Evolutionary conservation across 2,113 vertebrate genomes (phyloP).

Genomic region (Elephantulus edwardii): DNA sequence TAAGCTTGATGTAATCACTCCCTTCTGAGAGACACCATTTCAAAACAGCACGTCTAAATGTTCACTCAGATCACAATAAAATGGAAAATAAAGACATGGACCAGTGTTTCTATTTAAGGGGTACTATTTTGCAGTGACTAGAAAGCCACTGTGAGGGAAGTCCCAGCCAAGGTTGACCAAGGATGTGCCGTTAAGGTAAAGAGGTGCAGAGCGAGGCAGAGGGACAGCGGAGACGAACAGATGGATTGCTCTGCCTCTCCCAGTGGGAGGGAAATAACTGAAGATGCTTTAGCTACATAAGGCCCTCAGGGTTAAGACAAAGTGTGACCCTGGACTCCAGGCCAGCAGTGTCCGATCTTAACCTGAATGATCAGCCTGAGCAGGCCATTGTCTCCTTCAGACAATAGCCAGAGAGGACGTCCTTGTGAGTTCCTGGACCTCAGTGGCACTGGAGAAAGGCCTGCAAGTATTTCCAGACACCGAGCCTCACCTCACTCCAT

Average conservation of each 20-base stretch:
- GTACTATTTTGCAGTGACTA: conserved; percentile 13
- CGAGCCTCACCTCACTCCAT: neutral
- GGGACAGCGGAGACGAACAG: neutral
- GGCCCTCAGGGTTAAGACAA: neutral
- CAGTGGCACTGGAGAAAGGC: neutral
- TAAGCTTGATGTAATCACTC: neutral
- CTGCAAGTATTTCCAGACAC: neutral
- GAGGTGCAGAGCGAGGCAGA: conserved; percentile 49
- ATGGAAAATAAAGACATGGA: too few relatives aligned
- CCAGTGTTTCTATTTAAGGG: neutral
- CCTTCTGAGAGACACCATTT: conserved; percentile 13
- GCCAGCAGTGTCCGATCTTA: neutral
- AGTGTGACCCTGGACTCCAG: neutral
- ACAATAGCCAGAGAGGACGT: neutral
- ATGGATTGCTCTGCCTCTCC: conserved; percentile 25
- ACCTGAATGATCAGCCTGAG: neutral
- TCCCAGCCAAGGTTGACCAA: conserved; percentile 43
- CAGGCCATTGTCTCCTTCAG: neutral
- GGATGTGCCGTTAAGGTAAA: conserved; percentile 74
- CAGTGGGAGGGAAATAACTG: neutral
- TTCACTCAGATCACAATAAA: too few relatives aligned
- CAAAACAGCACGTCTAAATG: neutral
- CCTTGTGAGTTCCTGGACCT: neutral
- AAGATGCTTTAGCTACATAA: conserved; percentile 19
- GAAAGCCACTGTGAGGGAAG: conserved; percentile 22